Percentiles rank a stretch among this genome's conserved stretches.
These are phyloP conservation scores for Lasioglossum oenotherae DNA, from an alignment of 2,888 invertebrate genomes.

Conservation along the genomic window DNA sequence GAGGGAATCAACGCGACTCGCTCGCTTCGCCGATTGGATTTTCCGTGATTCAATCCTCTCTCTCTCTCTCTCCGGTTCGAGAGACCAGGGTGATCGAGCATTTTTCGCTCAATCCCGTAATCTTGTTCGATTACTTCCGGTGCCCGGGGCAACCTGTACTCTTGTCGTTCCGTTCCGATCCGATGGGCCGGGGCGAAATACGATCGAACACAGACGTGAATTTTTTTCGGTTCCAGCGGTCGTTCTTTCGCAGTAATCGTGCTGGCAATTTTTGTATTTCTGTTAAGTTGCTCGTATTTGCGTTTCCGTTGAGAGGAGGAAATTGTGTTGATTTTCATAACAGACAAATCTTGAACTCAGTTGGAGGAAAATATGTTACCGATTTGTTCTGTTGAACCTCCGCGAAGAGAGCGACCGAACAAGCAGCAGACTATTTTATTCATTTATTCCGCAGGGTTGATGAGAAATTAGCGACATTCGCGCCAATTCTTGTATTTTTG, in stretches of 20 bases:
- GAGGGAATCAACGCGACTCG: conserved; percentile 52
- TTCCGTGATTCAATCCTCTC: not conserved
- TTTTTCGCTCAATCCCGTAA: not conserved
- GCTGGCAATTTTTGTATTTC: not conserved
- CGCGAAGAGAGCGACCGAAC: too few relatives aligned
- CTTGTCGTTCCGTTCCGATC: not conserved
- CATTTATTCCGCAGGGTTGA: too few relatives aligned
- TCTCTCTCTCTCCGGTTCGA: not conserved
- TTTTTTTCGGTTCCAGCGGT: not conserved
- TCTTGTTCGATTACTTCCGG: conserved; percentile 31
- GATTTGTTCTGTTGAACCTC: too few relatives aligned
- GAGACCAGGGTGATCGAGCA: not conserved
- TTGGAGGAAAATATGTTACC: too few relatives aligned
- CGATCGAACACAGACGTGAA: not conserved
- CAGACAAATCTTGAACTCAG: too few relatives aligned
- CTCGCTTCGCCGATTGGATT: conserved; percentile 13
- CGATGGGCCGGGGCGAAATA: not conserved
- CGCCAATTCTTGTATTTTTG: too few relatives aligned
- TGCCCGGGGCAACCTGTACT: not conserved
- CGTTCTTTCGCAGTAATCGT: not conserved
- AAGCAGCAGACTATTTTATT: too few relatives aligned
- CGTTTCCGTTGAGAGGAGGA: not conserved
- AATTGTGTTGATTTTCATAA: too few relatives aligned
- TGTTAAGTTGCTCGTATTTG: too few relatives aligned
- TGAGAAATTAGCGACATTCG: too few relatives aligned